These are phyloP conservation scores for Hippopotamus amphibius DNA, from an alignment of 2,113 vertebrate genomes.

Conservation along the genomic window DNA sequence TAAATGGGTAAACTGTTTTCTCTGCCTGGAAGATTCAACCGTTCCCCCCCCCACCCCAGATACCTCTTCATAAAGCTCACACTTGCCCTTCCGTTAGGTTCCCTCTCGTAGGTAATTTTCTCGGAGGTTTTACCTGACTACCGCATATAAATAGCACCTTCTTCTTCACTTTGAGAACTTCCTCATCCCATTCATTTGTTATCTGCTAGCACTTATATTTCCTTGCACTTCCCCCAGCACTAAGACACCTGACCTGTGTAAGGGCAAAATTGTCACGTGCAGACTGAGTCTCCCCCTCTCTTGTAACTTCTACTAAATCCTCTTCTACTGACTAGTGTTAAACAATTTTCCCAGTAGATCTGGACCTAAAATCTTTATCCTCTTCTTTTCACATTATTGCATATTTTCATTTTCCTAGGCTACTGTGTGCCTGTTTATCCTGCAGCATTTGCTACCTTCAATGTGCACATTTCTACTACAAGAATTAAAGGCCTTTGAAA, in stretches of 20 bases:
- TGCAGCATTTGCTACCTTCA: not conserved
- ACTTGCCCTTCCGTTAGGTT: not conserved
- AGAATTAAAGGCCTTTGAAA: not conserved
- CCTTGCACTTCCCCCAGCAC: not conserved
- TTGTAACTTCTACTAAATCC: not conserved
- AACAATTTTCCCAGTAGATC: not conserved
- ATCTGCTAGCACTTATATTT: not conserved
- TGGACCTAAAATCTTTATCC: not conserved
- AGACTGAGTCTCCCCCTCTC: not conserved
- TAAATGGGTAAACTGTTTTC: not conserved
- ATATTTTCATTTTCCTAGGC: not conserved
- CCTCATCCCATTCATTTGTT: not conserved
- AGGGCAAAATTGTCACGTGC: not conserved
- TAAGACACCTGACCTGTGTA: not conserved
- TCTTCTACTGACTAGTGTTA: not conserved
- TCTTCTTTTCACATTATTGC: not conserved
- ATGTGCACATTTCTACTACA: not conserved
- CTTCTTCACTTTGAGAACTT: not conserved
- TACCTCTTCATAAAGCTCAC: not conserved
- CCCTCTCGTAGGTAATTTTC: not conserved
- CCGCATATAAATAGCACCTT: not conserved
- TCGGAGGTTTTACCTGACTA: not conserved
- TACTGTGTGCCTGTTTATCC: not conserved
- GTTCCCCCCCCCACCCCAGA: fast-evolving
- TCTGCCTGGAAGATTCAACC: not conserved